Evolutionary conservation across 2,113 vertebrate species (phyloP).

Genomic region (Ciconia maguari): DNA sequence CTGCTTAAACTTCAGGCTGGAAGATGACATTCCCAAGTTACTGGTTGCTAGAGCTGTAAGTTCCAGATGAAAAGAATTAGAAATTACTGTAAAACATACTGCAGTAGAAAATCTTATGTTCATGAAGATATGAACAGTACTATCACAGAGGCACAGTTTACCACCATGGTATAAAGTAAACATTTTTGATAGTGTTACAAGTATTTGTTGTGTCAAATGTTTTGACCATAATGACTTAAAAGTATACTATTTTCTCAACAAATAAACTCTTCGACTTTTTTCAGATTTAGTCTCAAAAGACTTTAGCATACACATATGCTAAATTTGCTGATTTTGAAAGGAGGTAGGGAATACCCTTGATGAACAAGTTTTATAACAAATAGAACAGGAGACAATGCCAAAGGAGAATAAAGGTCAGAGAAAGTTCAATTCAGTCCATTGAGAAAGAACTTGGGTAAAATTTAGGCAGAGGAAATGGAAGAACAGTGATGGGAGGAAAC

Average conservation of each 20-base stretch:
- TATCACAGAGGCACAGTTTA: background rate
- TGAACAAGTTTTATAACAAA: background rate
- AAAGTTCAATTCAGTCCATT: background rate
- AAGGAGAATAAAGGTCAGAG: background rate
- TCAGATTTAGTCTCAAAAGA: background rate
- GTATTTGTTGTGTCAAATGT: background rate
- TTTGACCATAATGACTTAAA: background rate
- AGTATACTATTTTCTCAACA: background rate
- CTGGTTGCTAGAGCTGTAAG: background rate
- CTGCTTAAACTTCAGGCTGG: background rate
- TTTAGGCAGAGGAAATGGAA: background rate
- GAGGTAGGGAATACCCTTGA: background rate
- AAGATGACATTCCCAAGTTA: background rate
- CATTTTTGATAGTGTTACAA: background rate
- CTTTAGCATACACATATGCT: background rate
- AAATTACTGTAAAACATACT: background rate
- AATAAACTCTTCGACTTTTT: background rate
- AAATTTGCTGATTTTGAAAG: background rate
- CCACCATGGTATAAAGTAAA: background rate
- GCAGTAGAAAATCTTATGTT: background rate
- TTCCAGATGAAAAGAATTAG: background rate
- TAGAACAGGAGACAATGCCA: background rate
- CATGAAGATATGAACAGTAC: background rate
- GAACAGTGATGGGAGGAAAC: background rate
- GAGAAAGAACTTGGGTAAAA: background rate